A percentile compares a stretch with the other conserved stretches of the same genome.
Conservation (phyloP, 2,888 invertebrate species). For the Cordylochernes scorpioides region DNA sequence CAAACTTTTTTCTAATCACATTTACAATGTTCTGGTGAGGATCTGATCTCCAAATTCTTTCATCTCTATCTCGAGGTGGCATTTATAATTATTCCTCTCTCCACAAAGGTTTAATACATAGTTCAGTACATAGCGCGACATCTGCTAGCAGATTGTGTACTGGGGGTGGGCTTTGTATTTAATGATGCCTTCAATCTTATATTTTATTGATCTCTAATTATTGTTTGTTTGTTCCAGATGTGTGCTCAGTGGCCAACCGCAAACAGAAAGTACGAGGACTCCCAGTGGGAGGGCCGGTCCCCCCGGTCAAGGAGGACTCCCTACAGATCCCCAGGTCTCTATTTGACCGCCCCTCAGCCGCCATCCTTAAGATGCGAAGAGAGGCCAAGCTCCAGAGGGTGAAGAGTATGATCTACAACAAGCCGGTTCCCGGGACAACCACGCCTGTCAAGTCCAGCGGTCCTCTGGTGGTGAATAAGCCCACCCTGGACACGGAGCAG, state of each 20-base stretch:
- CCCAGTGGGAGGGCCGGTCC: too few relatives aligned
- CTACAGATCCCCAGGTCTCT: slow-evolving; percentile 48
- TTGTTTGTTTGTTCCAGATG: slow-evolving; percentile 1
- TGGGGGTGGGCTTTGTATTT: too few relatives aligned
- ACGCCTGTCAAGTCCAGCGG: not conserved
- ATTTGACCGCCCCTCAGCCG: slow-evolving; percentile 49
- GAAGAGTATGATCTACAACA: slow-evolving; percentile 14
- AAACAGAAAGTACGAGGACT: slow-evolving; percentile 26
- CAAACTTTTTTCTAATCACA: too few relatives aligned
- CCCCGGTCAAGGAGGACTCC: slow-evolving; percentile 48
- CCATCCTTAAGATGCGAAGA: slow-evolving; percentile 42
- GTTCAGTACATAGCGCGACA: too few relatives aligned
- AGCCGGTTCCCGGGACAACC: slow-evolving; percentile 1
- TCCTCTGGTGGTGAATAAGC: slow-evolving; percentile 7
- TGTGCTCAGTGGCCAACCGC: slow-evolving; percentile 18
- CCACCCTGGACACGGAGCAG: slow-evolving; percentile 9
- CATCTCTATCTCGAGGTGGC: too few relatives aligned
- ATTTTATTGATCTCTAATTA: too few relatives aligned
- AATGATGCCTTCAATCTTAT: too few relatives aligned
- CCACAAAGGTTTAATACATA: too few relatives aligned
- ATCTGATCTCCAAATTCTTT: too few relatives aligned
- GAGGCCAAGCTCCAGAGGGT: slow-evolving; percentile 48
- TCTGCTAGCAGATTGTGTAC: too few relatives aligned
- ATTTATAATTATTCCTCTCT: too few relatives aligned
- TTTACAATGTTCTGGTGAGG: too few relatives aligned